Percentiles rank a stretch among this genome's conserved stretches.
Evolutionary conservation across 2,113 vertebrate species (phyloP).

Genomic region (Formicarius rufipectus): DNA sequence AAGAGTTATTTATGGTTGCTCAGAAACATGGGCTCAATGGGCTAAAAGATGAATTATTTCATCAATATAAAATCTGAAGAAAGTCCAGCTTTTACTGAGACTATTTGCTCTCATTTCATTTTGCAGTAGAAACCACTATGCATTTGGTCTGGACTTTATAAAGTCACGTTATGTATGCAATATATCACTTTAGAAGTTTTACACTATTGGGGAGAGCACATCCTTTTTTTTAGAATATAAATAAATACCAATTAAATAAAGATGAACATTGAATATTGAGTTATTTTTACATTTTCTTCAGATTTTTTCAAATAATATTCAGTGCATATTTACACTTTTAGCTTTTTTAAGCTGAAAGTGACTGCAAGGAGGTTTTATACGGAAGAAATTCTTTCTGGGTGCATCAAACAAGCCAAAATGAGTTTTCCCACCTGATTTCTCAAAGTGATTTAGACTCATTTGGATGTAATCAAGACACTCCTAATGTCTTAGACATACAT

Average conservation of each 20-base stretch:
- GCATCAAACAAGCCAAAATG: neutral
- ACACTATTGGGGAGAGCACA: accelerated
- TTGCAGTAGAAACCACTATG: neutral
- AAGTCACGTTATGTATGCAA: neutral
- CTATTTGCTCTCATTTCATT: neutral
- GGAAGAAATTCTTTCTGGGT: neutral
- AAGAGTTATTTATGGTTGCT: neutral
- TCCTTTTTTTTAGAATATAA: neutral
- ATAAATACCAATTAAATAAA: neutral
- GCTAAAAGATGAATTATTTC: neutral
- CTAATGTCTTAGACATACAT: neutral
- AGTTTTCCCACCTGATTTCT: neutral
- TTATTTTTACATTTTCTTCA: neutral
- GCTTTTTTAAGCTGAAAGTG: neutral
- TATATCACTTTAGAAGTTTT: neutral
- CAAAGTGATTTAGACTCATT: accelerated
- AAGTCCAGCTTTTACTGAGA: neutral
- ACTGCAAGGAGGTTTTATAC: neutral
- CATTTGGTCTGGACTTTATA: neutral
- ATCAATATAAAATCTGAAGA: neutral
- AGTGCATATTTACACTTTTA: neutral
- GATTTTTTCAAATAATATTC: neutral
- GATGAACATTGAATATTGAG: neutral
- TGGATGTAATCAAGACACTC: accelerated
- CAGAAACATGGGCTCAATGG: neutral